Evolutionary conservation across 64 coral and sea anemone species (phyloP).

Genomic region (Stylophora pistillata): DNA sequence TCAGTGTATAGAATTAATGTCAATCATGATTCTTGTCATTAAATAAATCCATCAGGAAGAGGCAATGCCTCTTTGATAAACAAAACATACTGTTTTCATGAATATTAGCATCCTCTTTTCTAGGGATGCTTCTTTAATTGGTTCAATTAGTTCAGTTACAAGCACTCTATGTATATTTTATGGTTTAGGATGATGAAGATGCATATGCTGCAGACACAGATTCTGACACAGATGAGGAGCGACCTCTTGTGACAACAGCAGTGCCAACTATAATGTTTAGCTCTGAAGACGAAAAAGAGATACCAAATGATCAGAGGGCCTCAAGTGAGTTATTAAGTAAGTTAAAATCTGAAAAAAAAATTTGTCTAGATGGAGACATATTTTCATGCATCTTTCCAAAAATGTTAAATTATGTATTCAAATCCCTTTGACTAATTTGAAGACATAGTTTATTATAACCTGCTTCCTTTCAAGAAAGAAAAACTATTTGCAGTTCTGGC

Average conservation of each 20-base stretch:
- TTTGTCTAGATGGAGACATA: too few species aligned
- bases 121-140: not conserved
- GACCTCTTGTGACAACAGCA: not conserved
- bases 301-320: not conserved
- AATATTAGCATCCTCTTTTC: not conserved
- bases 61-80: too few species aligned
- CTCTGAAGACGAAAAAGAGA: slow-evolving; percentile 36
- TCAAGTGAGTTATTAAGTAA: not conserved
- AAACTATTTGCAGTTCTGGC: not conserved
- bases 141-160: not conserved
- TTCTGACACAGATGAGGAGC: slow-evolving; percentile 57
- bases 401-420: too few species aligned
- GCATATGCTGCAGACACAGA: slow-evolving; percentile 73
- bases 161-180: slow-evolving; percentile 1
- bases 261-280: slow-evolving; percentile 5
- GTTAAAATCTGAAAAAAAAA: not conserved
- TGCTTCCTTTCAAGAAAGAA: not conserved
- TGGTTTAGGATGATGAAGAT: slow-evolving; percentile 11
- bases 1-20: too few species aligned
- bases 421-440: not conserved
- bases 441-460: not conserved
- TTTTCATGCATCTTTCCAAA: too few species aligned
- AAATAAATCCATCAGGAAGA: too few species aligned
- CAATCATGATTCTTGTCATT: too few species aligned
- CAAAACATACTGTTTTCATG: too few species aligned